Base-by-base conservation (phyloP, 2,113 vertebrate species). In the Phalacrocorax pelagicus region DNA sequence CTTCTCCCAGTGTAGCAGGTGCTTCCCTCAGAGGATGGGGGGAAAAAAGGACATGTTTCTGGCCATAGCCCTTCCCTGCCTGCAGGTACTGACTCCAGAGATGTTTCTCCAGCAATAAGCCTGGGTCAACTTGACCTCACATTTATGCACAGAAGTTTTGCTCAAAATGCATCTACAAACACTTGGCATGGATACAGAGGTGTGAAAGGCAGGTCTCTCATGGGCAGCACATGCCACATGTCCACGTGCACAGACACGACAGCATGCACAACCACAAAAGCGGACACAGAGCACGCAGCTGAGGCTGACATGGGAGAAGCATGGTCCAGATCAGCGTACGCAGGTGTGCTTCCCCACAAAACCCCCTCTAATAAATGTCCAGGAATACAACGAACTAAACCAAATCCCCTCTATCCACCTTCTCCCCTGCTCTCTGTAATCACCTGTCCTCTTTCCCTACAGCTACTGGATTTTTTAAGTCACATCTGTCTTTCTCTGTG, bases 321-420 rank as follows among this genome's bases (percentile, higher is more conserved):
- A 38, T 0, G 0, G 30, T 34, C 47, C 62, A 34, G 55, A 69
- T 6, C n/a, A 55, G 69, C 1, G 1, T 29, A 17, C 0, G 2
- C 40, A 47, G 26, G 23, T 34, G 42, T 0, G 0, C 34, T 90
- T 54, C 34, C 46, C 34, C 55, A n/a, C 54, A 47, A 52, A 46
- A 6, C 6, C 8, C 16, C 11, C 40, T 40, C 55, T 36, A 38
- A 81, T 36, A 49, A 49, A 44, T 6, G 1, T 49, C 38, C 36
- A 57, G 55, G 36, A 44, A 57, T 20, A 19, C 1, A 3, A 58
- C 13, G 58, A 71, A 58, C 24, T 22, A 49, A 49, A 59, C 44
- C 3, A 9, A 65, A 58, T 12, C 29, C 36, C 24, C 9, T 34
- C 40, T 7, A 0, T 21, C 17, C 7, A 1, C 58, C 27, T 38